Percentiles rank a stretch among this genome's conserved stretches.
Conservation (phyloP, 2,113 vertebrate genomes). For the Xiphorhynchus elegans region DNA sequence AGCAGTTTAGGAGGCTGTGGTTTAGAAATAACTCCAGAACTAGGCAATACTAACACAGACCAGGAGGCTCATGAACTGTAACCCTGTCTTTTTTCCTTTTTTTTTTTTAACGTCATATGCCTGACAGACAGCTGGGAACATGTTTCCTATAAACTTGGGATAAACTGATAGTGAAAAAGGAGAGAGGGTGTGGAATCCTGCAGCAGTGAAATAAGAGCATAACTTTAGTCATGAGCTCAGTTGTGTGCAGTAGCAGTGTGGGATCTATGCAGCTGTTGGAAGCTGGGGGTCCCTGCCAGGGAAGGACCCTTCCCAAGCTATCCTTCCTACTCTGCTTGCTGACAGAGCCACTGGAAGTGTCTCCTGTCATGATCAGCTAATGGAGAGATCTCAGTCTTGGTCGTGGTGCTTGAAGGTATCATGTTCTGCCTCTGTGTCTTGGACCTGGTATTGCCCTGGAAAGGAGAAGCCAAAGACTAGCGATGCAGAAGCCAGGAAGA, state of each 20-base stretch:
- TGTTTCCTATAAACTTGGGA: background rate
- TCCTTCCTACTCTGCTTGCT: background rate
- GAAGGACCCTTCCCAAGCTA: background rate
- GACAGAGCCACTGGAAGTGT: background rate
- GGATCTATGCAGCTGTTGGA: background rate
- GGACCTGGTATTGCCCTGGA: background rate
- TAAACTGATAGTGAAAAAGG: background rate
- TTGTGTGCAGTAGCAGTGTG: background rate
- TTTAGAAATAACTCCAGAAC: background rate
- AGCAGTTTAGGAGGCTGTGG: background rate
- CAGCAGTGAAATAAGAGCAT: background rate
- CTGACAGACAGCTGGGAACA: background rate
- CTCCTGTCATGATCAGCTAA: background rate
- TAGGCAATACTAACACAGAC: background rate
- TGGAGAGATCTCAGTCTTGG: background rate
- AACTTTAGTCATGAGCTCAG: background rate
- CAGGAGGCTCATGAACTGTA: background rate
- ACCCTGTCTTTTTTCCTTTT: background rate
- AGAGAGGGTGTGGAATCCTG: background rate
- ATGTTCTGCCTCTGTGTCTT: background rate
- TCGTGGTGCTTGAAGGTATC: background rate
- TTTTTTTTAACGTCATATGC: background rate
- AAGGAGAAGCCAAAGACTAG: background rate
- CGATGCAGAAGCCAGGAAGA: background rate
- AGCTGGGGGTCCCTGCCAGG: background rate